These are phyloP conservation scores for Catostylus mosaicus DNA, from an alignment of 30 jellyfish, hydroid and myxozoan genomes.

Conservation along the genomic window DNA sequence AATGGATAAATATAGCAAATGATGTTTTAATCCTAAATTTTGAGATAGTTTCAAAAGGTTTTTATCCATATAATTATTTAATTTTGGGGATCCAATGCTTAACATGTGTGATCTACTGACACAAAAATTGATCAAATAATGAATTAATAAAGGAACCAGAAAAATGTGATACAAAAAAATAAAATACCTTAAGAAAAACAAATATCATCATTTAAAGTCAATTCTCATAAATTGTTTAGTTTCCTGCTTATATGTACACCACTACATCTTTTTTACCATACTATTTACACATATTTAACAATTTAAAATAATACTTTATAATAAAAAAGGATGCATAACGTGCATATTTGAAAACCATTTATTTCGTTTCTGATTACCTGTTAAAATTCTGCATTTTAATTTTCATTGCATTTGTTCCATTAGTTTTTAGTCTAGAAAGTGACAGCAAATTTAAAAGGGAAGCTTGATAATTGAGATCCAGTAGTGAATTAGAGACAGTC, in stretches of 20 bases:
- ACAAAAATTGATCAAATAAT: too few species aligned
- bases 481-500: neutral
- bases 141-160: too few species aligned
- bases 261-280: too few species aligned
- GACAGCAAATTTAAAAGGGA: neutral
- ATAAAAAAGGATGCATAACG: neutral
- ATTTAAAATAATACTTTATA: too few species aligned
- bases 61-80: neutral
- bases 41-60: neutral
- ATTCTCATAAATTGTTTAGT: too few species aligned
- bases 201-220: neutral
- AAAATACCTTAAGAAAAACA: neutral
- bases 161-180: neutral
- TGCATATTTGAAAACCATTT: neutral
- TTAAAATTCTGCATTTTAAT: constrained; percentile 23
- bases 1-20: too few species aligned
- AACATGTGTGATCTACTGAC: neutral
- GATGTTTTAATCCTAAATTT: neutral
- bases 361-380: constrained; percentile 4
- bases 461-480: too few species aligned
- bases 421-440: constrained; percentile 25
- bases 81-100: neutral
- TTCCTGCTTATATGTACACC: too few species aligned
- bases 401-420: constrained; percentile 22
- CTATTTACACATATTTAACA: too few species aligned